Evolutionary conservation across 2,888 invertebrate species (phyloP), one percentile per base, ranked within the genome.

Genomic region (Aphodius sticticus): DNA sequence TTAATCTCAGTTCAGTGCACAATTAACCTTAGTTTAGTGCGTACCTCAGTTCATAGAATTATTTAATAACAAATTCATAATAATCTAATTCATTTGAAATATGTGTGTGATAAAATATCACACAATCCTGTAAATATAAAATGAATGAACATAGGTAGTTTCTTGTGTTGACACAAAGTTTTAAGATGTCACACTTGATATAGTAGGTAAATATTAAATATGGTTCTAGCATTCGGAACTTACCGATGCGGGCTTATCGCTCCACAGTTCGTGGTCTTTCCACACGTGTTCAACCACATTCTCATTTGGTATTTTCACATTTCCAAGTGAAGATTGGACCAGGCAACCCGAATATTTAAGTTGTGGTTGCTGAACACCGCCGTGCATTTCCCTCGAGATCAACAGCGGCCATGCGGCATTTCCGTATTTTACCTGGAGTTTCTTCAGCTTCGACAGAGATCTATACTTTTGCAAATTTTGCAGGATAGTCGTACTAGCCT

Each of bases 191-290:
- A 76, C 69, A 53, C 15, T 14, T 12, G 53, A 53, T 53, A 53
- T 9, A 53, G 9, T 26, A 72, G 36, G 26, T 35, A 72, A 72
- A 72, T 15, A 72, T 72, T 72, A 14, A 26, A 70, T 71, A 71
- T 4, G 7, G 15, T 70, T 70, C 70, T 70, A 16, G 16, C 9
- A 16, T 70, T 12, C 26, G 26, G 15, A 15, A 92, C 93, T 93
- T 89, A 94, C 94, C 89, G 93, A 90, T 80, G 92, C 92, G 36
- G 93, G 92, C 82, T 91, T 89, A 83, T 93, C 91, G 9, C 91
- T 88, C 91, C 92, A 93, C 81, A 91, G 86, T 74, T 92, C 91
- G 37, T 90, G 84, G 83, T 92, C 90, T 81, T 90, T 89, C 89
- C 92, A 94, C 79, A 94, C 88, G 87, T 90, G 90, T 69, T 94